Evolutionary conservation across 1,140 invertebrate genomes (phyloP).

Genomic region (Hylaeus anthracinus): DNA sequence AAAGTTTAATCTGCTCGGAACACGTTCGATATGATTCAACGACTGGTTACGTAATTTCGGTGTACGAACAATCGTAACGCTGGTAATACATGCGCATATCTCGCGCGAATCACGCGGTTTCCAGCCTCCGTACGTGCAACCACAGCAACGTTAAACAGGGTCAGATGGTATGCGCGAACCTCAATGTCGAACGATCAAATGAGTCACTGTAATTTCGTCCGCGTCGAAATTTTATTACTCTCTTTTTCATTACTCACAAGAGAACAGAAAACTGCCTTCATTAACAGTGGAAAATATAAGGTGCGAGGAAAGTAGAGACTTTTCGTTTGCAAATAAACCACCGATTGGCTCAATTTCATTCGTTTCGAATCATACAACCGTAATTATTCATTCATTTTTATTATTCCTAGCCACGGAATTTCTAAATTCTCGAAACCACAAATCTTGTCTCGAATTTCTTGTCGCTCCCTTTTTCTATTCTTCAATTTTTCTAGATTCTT

Average conservation of each 20-base stretch:
- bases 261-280: neutral
- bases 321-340: no score
- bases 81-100: conserved; percentile 25
- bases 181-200: neutral
- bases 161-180: conserved; percentile 14
- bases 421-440: no score
- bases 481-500: no score
- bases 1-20: conserved; percentile 34
- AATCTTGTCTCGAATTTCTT: no score
- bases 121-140: neutral
- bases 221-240: neutral
- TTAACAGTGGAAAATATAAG: neutral
- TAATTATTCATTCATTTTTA: no score
- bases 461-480: no score
- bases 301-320: no score
- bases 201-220: conserved; percentile 5
- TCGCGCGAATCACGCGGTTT: conserved; percentile 18
- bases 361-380: no score
- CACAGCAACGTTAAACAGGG: conserved; percentile 1
- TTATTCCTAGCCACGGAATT: no score
- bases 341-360: no score
- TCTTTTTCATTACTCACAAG: neutral
- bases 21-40: conserved; percentile 34
- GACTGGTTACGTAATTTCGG: conserved; percentile 24
- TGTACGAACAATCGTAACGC: conserved; percentile 27